phyloP scores from a whole-genome alignment of 2,888 invertebrate species.

The Agonum fuliginosum region DNA sequence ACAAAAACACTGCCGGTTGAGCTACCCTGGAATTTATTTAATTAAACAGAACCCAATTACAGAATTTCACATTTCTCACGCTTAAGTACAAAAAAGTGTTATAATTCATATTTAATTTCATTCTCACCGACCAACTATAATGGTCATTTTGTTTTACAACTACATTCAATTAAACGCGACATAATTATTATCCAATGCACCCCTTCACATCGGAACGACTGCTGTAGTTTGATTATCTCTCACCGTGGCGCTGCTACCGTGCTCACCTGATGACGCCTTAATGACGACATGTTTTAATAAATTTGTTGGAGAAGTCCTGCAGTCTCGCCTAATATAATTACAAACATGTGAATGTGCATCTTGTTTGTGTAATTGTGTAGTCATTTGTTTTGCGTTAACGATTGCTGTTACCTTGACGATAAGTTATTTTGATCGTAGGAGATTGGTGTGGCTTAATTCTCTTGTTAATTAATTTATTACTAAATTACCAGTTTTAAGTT shows the following conservation, averaged over 20 bases:
- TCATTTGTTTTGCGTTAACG: slow-evolving; percentile 49
- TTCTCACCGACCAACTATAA: slow-evolving; percentile 26
- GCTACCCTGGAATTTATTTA: slow-evolving; percentile 23
- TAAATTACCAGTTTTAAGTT: background rate
- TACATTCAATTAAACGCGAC: slow-evolving; percentile 26
- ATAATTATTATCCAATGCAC: slow-evolving; percentile 24
- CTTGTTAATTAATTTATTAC: background rate
- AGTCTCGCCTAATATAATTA: slow-evolving; percentile 2
- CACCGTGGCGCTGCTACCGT: slow-evolving; percentile 2
- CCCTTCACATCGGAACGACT: background rate
- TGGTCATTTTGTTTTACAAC: slow-evolving; percentile 27
- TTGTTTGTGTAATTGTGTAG: background rate
- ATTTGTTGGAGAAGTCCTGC: background rate
- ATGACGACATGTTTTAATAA: slow-evolving; percentile 52
- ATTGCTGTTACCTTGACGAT: slow-evolving; percentile 41
- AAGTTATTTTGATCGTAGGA: slow-evolving; percentile 8
- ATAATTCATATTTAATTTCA: slow-evolving; percentile 44
- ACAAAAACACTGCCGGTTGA: too few species aligned
- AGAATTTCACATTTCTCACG: slow-evolving; percentile 43
- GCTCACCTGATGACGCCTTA: slow-evolving; percentile 33
- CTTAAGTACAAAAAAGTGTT: slow-evolving; percentile 1
- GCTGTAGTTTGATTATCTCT: slow-evolving; percentile 3
- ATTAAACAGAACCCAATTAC: slow-evolving; percentile 25
- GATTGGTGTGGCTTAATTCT: background rate
- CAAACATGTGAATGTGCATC: slow-evolving; percentile 21